phyloP scores from a whole-genome alignment of 2,797 vertebrate genomes.

The Rhodeus uyekii region DNA sequence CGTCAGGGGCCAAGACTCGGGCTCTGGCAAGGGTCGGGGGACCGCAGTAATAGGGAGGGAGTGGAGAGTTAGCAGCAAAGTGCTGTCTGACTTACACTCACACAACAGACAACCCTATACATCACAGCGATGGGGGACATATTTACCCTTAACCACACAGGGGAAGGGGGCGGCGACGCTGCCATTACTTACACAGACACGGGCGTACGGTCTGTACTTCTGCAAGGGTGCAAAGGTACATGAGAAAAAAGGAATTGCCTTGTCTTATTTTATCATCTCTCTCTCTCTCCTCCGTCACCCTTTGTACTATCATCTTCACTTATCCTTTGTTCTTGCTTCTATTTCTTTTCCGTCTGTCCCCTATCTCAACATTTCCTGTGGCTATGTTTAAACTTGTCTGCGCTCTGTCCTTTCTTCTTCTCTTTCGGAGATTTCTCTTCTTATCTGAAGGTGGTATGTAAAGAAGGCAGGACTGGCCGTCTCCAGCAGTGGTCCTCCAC shows the following conservation, averaged over 20 bases:
- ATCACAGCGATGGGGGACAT: conserved; percentile 51
- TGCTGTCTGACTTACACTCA: conserved; percentile 57
- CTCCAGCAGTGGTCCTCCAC: conserved; percentile 1
- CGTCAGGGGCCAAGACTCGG: conserved; percentile 37
- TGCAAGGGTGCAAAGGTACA: not conserved
- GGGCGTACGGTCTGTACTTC: not conserved
- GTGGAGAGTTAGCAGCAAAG: conserved; percentile 55
- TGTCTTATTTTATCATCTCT: conserved; percentile 38
- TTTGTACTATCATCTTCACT: conserved; percentile 14
- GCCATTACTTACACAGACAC: conserved; percentile 15
- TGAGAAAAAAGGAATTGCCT: not conserved
- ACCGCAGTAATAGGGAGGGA: conserved; percentile 45
- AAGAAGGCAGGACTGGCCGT: conserved; percentile 39
- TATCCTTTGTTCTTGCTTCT: conserved; percentile 5
- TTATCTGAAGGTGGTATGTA: conserved; percentile 51
- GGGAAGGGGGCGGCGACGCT: not conserved
- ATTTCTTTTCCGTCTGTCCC: not conserved
- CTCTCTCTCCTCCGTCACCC: not conserved
- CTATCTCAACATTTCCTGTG: conserved; percentile 9
- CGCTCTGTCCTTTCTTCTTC: conserved; percentile 12
- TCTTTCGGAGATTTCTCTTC: conserved; percentile 38
- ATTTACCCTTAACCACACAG: conserved; percentile 46
- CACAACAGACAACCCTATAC: conserved; percentile 52
- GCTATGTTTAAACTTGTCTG: conserved; percentile 18
- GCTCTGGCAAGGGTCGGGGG: conserved; percentile 37